Base-by-base conservation (phyloP, 2,797 vertebrate genomes). In the Vipera ursinii region DNA sequence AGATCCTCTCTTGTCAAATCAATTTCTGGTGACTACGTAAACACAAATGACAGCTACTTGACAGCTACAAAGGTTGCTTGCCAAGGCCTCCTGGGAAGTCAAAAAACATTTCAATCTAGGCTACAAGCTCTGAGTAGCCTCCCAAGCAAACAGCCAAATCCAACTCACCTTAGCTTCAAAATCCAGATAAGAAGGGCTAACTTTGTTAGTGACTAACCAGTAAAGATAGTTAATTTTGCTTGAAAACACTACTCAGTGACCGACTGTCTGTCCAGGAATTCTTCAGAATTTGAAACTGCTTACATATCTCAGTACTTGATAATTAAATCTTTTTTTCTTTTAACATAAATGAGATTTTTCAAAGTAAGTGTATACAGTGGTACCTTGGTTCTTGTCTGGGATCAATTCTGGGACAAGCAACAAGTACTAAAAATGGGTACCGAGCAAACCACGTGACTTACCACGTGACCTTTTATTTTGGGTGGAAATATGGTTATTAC, bases 331-430 rank as follows among this genome's bases (percentile, higher is more conserved):
- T 65, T n/a, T 59, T 65, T 65, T 65, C 26, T 63, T 63, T 63
- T 93, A 12, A 94, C 51, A 69, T 32, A 91, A 17, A 93, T 3
- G 92, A 86, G 53, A 60, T 51, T 38, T 94, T 93, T 82, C 57
- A 28, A 69, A 63, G 28, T 86, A 51, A 59, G 28, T 69, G 88
- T 38, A 88, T 13, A 26, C 22, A 60, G 5, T 61, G 22, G 60
- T 61, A 61, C 20, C 22, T 61, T 61, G 60, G 22, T 26, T 24
- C 60, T 61, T 8, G 22, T 24, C 60, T 61, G 60, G 7, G 60
- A 61, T 61, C 24, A 22, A 61, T 61, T 61, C 60, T 0, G 0
- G 60, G 60, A 61, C 22, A 26, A 7, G 24, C 7, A 24, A 57
- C 0, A 15, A 61, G 22, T 61, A 61, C 22, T 9, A 61, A 61